A percentile compares a stretch with the other conserved stretches of the same genome.
Evolutionary conservation across 2,797 vertebrate species (phyloP).

Genomic region (Coranthus polyacanthus): DNA sequence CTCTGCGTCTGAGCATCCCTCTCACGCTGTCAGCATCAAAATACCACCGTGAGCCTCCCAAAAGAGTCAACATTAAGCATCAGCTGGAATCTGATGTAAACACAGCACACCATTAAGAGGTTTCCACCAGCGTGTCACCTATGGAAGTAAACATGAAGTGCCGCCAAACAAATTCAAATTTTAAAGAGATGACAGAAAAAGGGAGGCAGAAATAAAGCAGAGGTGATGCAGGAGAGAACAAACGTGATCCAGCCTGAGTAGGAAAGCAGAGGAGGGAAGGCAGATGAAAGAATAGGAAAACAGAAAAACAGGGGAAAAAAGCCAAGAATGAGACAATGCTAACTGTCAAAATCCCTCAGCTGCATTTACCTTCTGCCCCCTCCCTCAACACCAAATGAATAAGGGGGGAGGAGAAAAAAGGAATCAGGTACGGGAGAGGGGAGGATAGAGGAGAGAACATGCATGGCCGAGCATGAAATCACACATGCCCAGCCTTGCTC

Average conservation of each 20-base stretch:
- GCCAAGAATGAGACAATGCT: slow-evolving; percentile 3
- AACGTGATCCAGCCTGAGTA: slow-evolving; percentile 14
- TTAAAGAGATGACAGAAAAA: neutral
- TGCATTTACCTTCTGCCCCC: slow-evolving; percentile 17
- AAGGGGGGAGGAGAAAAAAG: slow-evolving; percentile 8
- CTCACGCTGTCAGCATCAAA: slow-evolving; percentile 21
- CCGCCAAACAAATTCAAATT: slow-evolving; percentile 12
- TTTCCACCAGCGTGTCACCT: neutral
- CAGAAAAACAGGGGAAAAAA: neutral
- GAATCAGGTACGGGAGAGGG: neutral
- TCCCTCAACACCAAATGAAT: slow-evolving; percentile 29
- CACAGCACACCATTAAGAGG: slow-evolving; percentile 16
- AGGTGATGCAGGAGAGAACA: neutral
- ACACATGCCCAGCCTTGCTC: slow-evolving; percentile 14
- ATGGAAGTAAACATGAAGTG: neutral
- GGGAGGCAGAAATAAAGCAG: neutral
- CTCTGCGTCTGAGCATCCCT: neutral
- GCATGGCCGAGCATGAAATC: slow-evolving; percentile 59
- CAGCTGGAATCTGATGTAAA: slow-evolving; percentile 21
- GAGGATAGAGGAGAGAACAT: slow-evolving; percentile 26
- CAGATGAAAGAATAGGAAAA: neutral
- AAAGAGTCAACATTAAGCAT: slow-evolving; percentile 11
- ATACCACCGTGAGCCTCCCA: slow-evolving; percentile 3
- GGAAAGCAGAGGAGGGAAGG: slow-evolving; percentile 9
- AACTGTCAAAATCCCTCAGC: slow-evolving; percentile 41